Base-by-base conservation (phyloP, 2,113 vertebrate genomes). In the Platysternon megacephalum region DNA sequence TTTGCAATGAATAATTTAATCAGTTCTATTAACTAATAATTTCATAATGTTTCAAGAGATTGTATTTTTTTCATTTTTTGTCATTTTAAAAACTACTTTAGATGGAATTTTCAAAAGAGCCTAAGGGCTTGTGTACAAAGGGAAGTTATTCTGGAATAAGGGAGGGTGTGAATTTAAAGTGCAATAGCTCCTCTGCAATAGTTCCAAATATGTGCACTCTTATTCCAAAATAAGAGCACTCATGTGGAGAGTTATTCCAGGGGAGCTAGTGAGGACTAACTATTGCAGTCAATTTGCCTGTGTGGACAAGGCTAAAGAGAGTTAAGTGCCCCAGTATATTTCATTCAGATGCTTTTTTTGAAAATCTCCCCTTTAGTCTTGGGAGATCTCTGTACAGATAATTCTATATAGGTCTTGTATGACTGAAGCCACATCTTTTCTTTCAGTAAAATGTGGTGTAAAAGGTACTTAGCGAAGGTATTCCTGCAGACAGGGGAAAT, bases 201-300 rank as follows among this genome's bases (percentile, higher is more conserved):
- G 17, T 9, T 72, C n/a, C n/a, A n/a, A 72, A 22, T 17, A 10
- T 72, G n/a, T 19, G 39, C 9, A 39, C 19, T 68, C 35, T 68
- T 68, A 68, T 68, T 39, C 17, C 35, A n/a, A 68, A 55, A 86
- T 29, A 1, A 0, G 0, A 1, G 51, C 14, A 46, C 32, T 2
- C n/a, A 11, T 35, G 53, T 2, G 68, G 24, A 7, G 84, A 8
- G 52, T 74, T 88, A 91, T 10, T 48, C 6, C n/a, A 76, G 11
- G 42, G 72, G 21, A 76, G 74, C 11, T 46, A 76, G 9, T 76
- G 6, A 44, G n/a, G 8, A 17, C n/a, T 14, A 72, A 22, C 8
- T 39, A 21, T 39, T 72, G 65, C 16, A n/a, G 6, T 55, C 5
- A 72, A 39, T 49, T 76, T 84, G 48, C 19, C 14, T 74, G 51